phyloP scores from a whole-genome alignment of 2,113 vertebrate genomes.

The human (Homo sapiens) region DNA sequence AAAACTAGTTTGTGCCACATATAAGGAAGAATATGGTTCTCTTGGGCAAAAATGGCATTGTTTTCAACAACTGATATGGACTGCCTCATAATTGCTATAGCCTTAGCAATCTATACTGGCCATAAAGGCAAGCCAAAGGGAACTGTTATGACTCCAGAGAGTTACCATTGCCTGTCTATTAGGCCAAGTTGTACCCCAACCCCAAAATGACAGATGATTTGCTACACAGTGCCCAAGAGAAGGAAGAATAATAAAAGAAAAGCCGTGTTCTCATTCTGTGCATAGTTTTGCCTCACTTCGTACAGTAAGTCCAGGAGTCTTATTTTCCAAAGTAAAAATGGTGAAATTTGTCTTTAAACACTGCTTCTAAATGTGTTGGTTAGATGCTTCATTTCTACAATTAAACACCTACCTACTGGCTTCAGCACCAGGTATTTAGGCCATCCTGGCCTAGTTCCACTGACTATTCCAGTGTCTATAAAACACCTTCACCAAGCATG shows the following conservation, averaged over 20 bases:
- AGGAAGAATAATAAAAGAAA: not conserved
- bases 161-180: not conserved
- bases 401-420: constrained; percentile 35
- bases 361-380: constrained; percentile 33
- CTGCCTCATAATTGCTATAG: not conserved
- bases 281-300: not conserved
- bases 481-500: constrained; percentile 5
- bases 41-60: not conserved
- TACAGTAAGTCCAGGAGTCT: not conserved
- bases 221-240: not conserved
- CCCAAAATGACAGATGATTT: not conserved
- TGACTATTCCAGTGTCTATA: not conserved
- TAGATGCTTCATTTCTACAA: constrained; percentile 42
- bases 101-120: not conserved
- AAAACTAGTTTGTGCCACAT: not conserved
- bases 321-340: not conserved
- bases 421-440: not conserved
- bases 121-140: not conserved
- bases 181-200: not conserved
- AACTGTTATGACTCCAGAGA: not conserved
- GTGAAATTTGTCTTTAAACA: not conserved
- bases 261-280: not conserved
- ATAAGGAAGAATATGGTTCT: not conserved
- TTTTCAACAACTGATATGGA: constrained; percentile 31
- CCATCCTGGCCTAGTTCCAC: not conserved